Percentiles rank a stretch among this genome's conserved stretches.
Conservation (phyloP, 2,797 vertebrate species). For the Thripadectes ignobilis region DNA sequence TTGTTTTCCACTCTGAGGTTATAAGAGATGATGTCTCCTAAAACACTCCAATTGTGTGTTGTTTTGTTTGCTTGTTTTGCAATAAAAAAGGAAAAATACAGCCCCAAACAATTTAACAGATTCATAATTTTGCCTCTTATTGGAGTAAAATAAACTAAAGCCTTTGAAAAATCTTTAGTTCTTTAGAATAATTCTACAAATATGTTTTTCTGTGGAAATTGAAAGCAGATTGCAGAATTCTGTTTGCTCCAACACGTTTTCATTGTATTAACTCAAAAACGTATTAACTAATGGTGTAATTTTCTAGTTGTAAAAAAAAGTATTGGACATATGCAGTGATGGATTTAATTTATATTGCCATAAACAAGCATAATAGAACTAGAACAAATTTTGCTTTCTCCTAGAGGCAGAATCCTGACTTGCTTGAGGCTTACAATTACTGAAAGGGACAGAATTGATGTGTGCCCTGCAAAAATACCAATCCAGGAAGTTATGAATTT, state of each 20-base stretch:
- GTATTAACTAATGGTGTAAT: background rate
- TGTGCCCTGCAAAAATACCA: background rate
- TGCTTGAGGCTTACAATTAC: background rate
- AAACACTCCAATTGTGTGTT: background rate
- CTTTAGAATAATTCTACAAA: background rate
- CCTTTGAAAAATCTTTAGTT: background rate
- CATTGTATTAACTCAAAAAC: background rate
- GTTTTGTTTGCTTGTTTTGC: background rate
- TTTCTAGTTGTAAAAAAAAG: background rate
- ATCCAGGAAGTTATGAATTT: background rate
- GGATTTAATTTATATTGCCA: background rate
- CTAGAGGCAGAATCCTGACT: background rate
- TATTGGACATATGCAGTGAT: background rate
- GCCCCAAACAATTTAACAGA: background rate
- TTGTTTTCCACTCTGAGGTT: background rate
- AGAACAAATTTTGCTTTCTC: background rate
- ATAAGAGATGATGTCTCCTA: background rate
- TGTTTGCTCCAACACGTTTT: background rate
- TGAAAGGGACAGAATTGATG: background rate
- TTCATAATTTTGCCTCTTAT: background rate
- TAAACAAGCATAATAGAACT: background rate
- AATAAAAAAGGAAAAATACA: background rate
- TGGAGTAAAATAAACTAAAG: background rate
- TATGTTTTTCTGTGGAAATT: background rate
- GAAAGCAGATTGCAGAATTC: background rate